Percentiles rank a stretch among this genome's conserved stretches.
Conservation (phyloP, 2,888 invertebrate species). For the Zootermopsis nevadensis region DNA sequence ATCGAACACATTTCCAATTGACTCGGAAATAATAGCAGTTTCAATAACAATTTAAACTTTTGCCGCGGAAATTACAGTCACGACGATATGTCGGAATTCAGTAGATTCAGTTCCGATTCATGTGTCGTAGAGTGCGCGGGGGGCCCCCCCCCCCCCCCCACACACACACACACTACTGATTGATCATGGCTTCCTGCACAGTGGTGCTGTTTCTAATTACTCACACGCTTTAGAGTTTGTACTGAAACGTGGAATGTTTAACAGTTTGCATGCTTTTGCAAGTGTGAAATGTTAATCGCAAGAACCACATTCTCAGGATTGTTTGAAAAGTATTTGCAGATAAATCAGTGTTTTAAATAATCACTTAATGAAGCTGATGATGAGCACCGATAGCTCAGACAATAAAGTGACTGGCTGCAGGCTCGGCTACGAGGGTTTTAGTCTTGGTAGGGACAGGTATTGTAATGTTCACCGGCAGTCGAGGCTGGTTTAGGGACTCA, state of each 20-base stretch:
- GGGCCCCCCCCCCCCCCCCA: not conserved
- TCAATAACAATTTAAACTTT: slow-evolving; percentile 41
- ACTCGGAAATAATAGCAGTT: slow-evolving; percentile 36
- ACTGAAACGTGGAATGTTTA: slow-evolving; percentile 10
- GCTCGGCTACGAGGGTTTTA: no score
- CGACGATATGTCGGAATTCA: slow-evolving; percentile 31
- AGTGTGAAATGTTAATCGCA: not conserved
- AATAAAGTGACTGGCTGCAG: no score
- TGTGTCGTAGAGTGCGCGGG: not conserved
- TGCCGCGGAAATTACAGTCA: slow-evolving; percentile 34
- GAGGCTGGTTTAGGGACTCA: no score
- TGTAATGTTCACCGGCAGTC: no score
- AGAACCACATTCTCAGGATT: not conserved
- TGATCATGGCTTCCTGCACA: not conserved
- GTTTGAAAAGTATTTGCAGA: not conserved
- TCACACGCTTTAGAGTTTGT: not conserved
- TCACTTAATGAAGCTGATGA: not conserved
- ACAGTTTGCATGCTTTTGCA: slow-evolving; percentile 5
- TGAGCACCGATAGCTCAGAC: no score
- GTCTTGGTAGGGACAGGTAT: no score
- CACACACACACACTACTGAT: not conserved
- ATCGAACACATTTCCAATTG: slow-evolving; percentile 31
- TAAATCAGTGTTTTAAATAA: not conserved
- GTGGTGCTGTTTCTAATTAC: not conserved
- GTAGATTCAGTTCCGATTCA: not conserved